A percentile compares a stretch with the other conserved stretches of the same genome.
Evolutionary conservation across 2,113 vertebrate genomes (phyloP).

Genomic region (Atlantisia rogersi): DNA sequence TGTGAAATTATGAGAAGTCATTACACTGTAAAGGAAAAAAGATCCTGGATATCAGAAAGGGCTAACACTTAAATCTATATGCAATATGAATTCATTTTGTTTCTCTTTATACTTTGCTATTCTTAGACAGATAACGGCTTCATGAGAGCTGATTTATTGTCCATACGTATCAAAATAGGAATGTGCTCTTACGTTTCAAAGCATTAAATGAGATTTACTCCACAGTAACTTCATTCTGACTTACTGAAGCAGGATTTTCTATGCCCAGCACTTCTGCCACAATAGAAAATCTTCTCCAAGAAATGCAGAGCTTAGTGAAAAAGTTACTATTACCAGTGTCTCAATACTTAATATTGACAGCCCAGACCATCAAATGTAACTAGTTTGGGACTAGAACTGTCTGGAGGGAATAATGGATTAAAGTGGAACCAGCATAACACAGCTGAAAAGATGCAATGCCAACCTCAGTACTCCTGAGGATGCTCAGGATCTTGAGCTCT

Average conservation of each 20-base stretch:
- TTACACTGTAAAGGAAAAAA: not conserved
- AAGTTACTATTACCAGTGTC: constrained; percentile 22
- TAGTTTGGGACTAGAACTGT: not conserved
- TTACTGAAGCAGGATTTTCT: constrained; percentile 67
- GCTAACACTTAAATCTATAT: constrained; percentile 13
- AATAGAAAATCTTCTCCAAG: constrained; percentile 64
- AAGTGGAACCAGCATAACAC: not conserved
- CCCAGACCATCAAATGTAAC: not conserved
- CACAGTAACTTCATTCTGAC: constrained; percentile 66
- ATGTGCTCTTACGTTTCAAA: constrained; percentile 40
- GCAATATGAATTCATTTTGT: constrained; percentile 48
- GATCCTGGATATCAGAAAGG: not conserved
- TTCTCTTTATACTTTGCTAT: constrained; percentile 51
- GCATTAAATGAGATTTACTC: constrained; percentile 75
- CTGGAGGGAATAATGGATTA: constrained; percentile 8
- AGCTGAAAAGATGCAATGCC: not conserved
- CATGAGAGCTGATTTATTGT: constrained; percentile 54
- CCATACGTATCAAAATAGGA: constrained; percentile 43
- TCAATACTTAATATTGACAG: constrained; percentile 11
- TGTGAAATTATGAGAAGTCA: not conserved
- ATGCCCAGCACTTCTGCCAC: constrained; percentile 46
- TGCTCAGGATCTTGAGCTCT: not conserved
- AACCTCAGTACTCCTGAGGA: not conserved
- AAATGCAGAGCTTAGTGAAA: constrained; percentile 62
- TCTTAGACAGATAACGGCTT: constrained; percentile 33